These are phyloP conservation scores for Entomobrya proxima DNA, from an alignment of 2,888 invertebrate genomes.

Conservation along the genomic window DNA sequence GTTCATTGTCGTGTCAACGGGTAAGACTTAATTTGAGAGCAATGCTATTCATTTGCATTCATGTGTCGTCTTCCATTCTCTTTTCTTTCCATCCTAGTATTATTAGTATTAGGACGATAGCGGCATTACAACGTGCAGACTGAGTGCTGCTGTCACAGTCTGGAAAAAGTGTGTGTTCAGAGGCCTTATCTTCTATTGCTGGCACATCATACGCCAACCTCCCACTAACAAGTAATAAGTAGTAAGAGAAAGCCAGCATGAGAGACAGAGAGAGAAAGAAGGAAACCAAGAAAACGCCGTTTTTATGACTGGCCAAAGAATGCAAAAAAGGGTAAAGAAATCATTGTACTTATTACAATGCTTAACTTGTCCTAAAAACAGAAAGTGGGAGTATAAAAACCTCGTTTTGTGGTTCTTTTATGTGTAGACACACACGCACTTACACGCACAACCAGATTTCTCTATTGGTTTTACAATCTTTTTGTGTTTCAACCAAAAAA, in stretches of 20 bases:
- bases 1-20: constrained; percentile 69
- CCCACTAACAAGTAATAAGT: neutral
- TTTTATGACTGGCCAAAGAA: neutral
- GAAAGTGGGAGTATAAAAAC: constrained; percentile 22
- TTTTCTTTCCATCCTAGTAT: constrained; percentile 45
- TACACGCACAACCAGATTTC: constrained; percentile 15
- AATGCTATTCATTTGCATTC: constrained; percentile 71
- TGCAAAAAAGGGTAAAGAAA: constrained; percentile 15
- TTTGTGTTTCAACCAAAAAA: neutral
- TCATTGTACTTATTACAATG: constrained; percentile 10
- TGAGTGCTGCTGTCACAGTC: neutral
- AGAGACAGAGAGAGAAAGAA: constrained; percentile 6
- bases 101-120: constrained; percentile 57
- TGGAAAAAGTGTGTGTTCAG: neutral
- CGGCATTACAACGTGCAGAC: constrained; percentile 10
- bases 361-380: constrained; percentile 4
- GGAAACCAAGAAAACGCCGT: constrained; percentile 18
- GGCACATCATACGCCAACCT: too few species aligned
- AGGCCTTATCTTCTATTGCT: neutral
- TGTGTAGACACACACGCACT: neutral
- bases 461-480: constrained; percentile 32
- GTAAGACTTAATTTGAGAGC: constrained; percentile 70
- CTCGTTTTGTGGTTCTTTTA: constrained; percentile 34
- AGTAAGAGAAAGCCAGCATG: neutral
- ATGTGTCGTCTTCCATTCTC: constrained; percentile 62